phyloP scores from a whole-genome alignment of 2,797 vertebrate species.

The Pyrocephalus nanus region DNA sequence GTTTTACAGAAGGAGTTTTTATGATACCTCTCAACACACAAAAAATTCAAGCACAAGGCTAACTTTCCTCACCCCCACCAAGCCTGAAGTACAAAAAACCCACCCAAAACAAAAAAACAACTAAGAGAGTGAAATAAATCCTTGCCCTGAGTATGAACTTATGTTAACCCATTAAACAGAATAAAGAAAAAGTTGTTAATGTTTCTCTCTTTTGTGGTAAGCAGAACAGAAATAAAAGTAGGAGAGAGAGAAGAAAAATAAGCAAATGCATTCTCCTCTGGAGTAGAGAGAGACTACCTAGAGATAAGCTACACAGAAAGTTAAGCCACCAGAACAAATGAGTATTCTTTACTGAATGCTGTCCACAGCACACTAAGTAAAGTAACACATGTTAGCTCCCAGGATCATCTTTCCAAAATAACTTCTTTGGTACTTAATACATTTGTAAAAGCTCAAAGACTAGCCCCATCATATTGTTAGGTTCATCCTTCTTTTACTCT shows the following conservation, averaged over 20 bases:
- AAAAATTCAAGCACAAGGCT: neutral
- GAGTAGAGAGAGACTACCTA: neutral
- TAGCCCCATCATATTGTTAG: neutral
- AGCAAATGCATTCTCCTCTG: neutral
- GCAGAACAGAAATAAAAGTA: neutral
- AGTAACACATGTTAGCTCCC: neutral
- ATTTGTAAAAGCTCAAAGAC: neutral
- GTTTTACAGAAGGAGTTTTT: neutral
- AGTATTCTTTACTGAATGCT: neutral
- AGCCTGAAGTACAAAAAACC: neutral
- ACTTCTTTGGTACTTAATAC: neutral
- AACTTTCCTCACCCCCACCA: fast-evolving
- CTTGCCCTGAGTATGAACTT: neutral
- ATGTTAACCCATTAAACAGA: neutral
- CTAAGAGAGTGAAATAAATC: neutral
- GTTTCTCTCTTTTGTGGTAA: neutral
- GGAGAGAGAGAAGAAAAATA: neutral
- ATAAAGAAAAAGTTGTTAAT: neutral
- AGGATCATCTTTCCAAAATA: neutral
- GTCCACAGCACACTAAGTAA: neutral
- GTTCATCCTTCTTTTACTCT: neutral
- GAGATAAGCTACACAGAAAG: neutral
- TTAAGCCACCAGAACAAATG: neutral
- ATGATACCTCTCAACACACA: neutral
- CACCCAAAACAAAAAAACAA: neutral